These are phyloP conservation scores for Leptinotarsa undecemlineata DNA, from an alignment of 1,140 invertebrate species.

Conservation along the genomic window DNA sequence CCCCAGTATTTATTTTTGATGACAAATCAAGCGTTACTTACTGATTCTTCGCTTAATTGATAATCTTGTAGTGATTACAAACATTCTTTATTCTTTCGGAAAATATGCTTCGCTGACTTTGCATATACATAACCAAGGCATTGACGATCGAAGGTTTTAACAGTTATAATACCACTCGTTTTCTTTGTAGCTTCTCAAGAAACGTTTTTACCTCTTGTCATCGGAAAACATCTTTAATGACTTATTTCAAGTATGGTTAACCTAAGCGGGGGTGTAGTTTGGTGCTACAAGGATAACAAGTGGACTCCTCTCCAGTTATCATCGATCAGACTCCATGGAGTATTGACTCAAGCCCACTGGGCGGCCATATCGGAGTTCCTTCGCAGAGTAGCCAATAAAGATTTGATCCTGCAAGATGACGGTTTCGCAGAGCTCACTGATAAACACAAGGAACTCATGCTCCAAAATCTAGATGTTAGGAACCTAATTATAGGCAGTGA, in stretches of 20 bases:
- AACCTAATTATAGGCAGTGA: slow-evolving; percentile 29
- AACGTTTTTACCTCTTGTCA: background rate
- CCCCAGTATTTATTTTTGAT: too few species aligned
- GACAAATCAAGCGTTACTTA: too few species aligned
- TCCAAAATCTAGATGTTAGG: slow-evolving; percentile 35
- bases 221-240: slow-evolving; percentile 41
- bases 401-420: slow-evolving; percentile 60
- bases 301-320: slow-evolving; percentile 66
- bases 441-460: slow-evolving; percentile 49
- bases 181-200: slow-evolving; percentile 18
- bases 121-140: slow-evolving; percentile 17
- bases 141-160: background rate
- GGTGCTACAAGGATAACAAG: slow-evolving; percentile 67
- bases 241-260: slow-evolving; percentile 59
- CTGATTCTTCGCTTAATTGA: too few species aligned
- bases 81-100: too few species aligned
- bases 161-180: background rate
- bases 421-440: slow-evolving; percentile 53
- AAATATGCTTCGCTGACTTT: too few species aligned
- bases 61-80: too few species aligned
- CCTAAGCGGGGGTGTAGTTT: slow-evolving; percentile 62
- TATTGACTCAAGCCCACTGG: slow-evolving; percentile 65
- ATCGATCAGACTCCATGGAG: slow-evolving; percentile 65
- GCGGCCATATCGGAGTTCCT: slow-evolving; percentile 65
- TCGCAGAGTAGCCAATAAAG: slow-evolving; percentile 62